Conservation (phyloP, 35 echinoderm and acorn worm species). For the Lytechinus pictus region DNA sequence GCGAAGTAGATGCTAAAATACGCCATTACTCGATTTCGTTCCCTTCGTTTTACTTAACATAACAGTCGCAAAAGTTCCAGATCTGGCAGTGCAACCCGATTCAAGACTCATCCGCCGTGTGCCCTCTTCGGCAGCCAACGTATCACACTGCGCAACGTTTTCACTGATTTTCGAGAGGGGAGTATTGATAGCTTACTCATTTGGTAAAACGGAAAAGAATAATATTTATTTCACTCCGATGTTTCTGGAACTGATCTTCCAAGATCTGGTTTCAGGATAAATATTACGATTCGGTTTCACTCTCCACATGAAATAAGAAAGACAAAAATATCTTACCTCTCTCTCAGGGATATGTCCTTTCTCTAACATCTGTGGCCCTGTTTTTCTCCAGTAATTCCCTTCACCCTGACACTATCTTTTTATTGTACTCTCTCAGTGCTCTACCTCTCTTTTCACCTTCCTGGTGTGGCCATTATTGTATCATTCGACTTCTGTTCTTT, state of each 20-base stretch:
- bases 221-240: not conserved
- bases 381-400: not conserved
- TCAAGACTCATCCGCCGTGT: no score
- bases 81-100: no score
- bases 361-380: not conserved
- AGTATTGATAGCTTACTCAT: not conserved
- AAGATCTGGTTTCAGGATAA: not conserved
- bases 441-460: not conserved
- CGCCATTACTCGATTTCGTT: no score
- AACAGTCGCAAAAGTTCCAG: no score
- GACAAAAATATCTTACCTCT: not conserved
- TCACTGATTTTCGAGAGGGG: not conserved
- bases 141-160: no score
- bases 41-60: no score
- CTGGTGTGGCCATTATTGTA: not conserved
- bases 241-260: not conserved
- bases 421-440: not conserved
- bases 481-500: no score
- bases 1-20: no score
- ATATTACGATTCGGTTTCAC: not conserved
- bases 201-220: not conserved
- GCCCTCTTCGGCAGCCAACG: no score
- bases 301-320: not conserved
- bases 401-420: not conserved
- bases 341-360: not conserved